phyloP scores from a whole-genome alignment of 2,888 invertebrate species.

The Cephus runcator region DNA sequence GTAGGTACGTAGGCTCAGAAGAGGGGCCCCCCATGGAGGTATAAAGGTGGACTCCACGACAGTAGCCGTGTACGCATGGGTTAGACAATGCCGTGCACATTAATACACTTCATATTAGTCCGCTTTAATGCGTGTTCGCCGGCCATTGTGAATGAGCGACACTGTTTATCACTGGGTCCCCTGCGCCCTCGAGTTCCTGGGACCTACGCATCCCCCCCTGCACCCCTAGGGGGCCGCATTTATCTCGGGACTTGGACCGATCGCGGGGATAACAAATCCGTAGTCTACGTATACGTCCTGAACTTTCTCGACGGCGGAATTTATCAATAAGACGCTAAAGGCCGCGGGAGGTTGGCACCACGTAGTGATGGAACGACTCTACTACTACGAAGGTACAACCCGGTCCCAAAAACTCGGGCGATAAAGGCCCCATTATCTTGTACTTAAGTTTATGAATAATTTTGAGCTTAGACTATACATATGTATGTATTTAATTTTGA shows the following conservation, averaged over 20 bases:
- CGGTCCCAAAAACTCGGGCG: neutral
- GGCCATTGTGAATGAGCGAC: slow-evolving; percentile 66
- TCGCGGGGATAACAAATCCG: slow-evolving; percentile 56
- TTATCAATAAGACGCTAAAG: slow-evolving; percentile 35
- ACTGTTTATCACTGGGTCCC: slow-evolving; percentile 63
- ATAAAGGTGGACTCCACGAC: slow-evolving; percentile 59
- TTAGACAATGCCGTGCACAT: slow-evolving; percentile 65
- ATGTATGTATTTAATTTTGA: neutral
- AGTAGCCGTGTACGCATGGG: slow-evolving; percentile 63
- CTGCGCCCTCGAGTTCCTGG: slow-evolving; percentile 42
- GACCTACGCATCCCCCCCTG: slow-evolving; percentile 25
- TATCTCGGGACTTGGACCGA: slow-evolving; percentile 53
- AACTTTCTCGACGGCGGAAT: slow-evolving; percentile 35
- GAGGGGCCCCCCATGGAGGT: slow-evolving; percentile 60
- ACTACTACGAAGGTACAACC: neutral
- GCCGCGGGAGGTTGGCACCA: slow-evolving; percentile 21
- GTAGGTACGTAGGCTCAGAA: slow-evolving; percentile 40
- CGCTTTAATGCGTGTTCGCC: slow-evolving; percentile 64
- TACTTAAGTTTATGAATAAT: neutral
- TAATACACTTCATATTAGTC: slow-evolving; percentile 67
- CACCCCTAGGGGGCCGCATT: slow-evolving; percentile 52
- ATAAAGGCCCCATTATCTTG: neutral
- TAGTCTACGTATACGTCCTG: slow-evolving; percentile 18
- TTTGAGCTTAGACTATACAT: neutral
- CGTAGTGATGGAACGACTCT: slow-evolving; percentile 18